Base-by-base conservation (phyloP, 1,140 invertebrate genomes). In the Drosophila azteca region DNA sequence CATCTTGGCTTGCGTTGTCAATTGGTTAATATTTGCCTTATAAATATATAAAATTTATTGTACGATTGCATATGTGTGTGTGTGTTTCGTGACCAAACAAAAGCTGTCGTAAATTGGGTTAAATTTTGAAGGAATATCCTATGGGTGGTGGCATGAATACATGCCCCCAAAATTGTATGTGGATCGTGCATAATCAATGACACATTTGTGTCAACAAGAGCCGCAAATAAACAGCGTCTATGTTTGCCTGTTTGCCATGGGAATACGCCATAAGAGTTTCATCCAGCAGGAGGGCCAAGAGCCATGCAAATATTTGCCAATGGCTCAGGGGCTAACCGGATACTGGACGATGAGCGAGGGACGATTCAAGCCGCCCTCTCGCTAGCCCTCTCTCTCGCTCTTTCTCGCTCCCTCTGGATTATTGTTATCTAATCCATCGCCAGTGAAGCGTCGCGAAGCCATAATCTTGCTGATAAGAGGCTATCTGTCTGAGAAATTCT, bases 121-220 rank as follows among this genome's bases (percentile, higher is more conserved):
- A 58, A 70, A 70, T 58, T 70, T 70, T 69, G 52, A 69, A 39
- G 29, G 52, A 68, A 69, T 41, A 26, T 45, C 63, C 29, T 67
- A 53, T 24, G 9, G 15, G 11, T 5, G 11, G 11, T 24, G 11
- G 11, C 15, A 7, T 0, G n/a, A 26, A 22, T 6, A 45, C 13
- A 44, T 46, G 43, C 45, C 54, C 24, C 3, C 24, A 29, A 11
- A 11, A 41, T 43, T 11, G 24, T 58, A 74, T 74, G 22, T 73
- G 41, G 69, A 64, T 73, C 70, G 62, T 73, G 52, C 69, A 64
- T 73, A 64, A 73, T 73, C 70, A 73, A 66, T 66, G 60, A 53
- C 53, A 66, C 70, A 74, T 74, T 75, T 74, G 48, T 66, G 48
- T 62, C 49, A 74, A 74, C 53, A 74, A 53, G 70, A 74, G 60